These are phyloP conservation scores for Trissoscelio sp. DNA, from an alignment of 2,888 invertebrate species.

Conservation along the genomic window DNA sequence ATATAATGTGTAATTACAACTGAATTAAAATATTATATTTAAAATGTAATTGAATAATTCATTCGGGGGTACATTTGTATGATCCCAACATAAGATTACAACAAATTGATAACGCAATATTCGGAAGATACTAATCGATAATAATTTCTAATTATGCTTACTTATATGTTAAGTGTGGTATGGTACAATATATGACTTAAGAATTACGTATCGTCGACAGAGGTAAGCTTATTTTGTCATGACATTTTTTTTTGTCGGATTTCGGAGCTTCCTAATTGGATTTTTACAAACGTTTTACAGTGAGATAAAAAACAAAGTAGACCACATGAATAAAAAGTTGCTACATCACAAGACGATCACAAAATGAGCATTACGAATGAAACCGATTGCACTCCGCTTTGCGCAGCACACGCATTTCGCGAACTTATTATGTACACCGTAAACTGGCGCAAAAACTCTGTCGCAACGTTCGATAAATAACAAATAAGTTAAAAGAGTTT, in stretches of 20 bases:
- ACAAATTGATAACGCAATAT: conserved; percentile 44
- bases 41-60: no score
- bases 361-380: conserved; percentile 62
- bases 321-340: conserved; percentile 36
- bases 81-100: no score
- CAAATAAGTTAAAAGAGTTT: conserved; percentile 80
- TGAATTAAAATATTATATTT: no score
- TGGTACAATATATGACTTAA: conserved; percentile 81
- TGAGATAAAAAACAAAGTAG: conserved; percentile 26
- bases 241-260: background rate
- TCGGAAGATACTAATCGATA: conserved; percentile 75
- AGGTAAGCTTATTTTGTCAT: conserved; percentile 75
- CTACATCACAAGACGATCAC: conserved; percentile 65
- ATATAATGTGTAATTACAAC: no score
- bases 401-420: conserved; percentile 45
- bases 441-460: conserved; percentile 70
- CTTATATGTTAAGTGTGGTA: conserved; percentile 78
- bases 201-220: conserved; percentile 77
- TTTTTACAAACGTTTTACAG: conserved; percentile 65
- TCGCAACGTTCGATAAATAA: conserved; percentile 74
- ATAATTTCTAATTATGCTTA: conserved; percentile 79
- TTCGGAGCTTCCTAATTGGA: conserved; percentile 25
- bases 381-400: conserved; percentile 55
- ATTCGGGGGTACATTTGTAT: no score
- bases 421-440: conserved; percentile 63